A percentile compares a stretch with the other conserved stretches of the same genome.
Conservation (phyloP, 2,888 invertebrate genomes). For the Stramonita haemastoma region DNA sequence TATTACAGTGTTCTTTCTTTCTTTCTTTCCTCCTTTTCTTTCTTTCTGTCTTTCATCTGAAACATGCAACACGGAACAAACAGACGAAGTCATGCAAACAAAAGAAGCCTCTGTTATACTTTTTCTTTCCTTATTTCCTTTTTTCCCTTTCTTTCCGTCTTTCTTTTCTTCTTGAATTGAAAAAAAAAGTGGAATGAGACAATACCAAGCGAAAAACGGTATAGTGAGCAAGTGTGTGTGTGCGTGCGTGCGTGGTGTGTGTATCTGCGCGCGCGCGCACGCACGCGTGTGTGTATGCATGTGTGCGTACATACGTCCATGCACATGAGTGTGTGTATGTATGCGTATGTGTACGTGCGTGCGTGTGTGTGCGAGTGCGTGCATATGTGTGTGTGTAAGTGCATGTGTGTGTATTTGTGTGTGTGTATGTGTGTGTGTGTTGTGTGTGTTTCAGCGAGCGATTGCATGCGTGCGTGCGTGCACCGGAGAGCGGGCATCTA, state of each 20-base stretch:
- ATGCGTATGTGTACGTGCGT: not conserved
- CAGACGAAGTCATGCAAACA: too few species aligned
- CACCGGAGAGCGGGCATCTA: not conserved
- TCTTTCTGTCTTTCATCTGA: too few species aligned
- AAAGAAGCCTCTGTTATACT: too few species aligned
- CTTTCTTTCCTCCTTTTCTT: too few species aligned
- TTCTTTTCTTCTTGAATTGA: too few species aligned
- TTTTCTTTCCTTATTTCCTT: too few species aligned
- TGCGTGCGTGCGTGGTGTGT: not conserved
- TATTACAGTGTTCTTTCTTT: too few species aligned
- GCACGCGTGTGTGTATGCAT: not conserved
- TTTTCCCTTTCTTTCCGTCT: too few species aligned
- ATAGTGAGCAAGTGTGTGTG: not conserved
- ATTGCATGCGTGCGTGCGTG: not conserved
- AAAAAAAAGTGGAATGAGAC: too few species aligned
- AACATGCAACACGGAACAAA: too few species aligned
- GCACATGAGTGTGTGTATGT: not conserved
- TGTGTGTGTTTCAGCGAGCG: not conserved
- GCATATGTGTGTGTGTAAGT: not conserved
- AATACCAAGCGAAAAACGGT: not conserved
- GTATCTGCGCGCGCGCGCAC: not conserved
- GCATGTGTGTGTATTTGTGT: not conserved
- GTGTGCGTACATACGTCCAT: not conserved
- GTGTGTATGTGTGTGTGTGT: not conserved
- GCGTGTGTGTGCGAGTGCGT: not conserved